Evolutionary conservation across 1,140 invertebrate species (phyloP).

Genomic region (Trichoplusia ni): DNA sequence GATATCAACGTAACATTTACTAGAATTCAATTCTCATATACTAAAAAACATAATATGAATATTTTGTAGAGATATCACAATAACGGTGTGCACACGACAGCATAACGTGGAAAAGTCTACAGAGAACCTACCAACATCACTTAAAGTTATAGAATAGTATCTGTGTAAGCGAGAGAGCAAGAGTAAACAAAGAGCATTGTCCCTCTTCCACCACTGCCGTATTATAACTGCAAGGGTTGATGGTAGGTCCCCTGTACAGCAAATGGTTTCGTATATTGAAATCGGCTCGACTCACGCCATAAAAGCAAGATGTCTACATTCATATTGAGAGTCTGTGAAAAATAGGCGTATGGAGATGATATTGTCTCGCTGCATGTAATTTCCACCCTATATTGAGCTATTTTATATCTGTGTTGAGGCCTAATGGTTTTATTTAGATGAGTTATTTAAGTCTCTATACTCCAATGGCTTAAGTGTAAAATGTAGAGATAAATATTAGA

Average conservation of each 20-base stretch:
- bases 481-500: no score
- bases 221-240: no score
- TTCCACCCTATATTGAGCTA: constrained; percentile 4
- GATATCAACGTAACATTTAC: background rate
- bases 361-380: constrained; percentile 14
- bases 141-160: no score
- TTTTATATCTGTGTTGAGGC: background rate
- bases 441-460: no score
- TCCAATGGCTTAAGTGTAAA: no score
- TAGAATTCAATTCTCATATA: background rate
- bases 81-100: constrained; percentile 44
- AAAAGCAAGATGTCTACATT: constrained; percentile 63
- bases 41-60: constrained; percentile 14
- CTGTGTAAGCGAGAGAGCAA: no score
- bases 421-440: background rate
- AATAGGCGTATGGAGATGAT: constrained; percentile 23
- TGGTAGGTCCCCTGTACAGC: no score
- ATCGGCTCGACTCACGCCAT: constrained; percentile 40
- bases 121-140: no score
- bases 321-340: constrained; percentile 43
- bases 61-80: constrained; percentile 15
- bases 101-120: constrained; percentile 39
- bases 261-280: constrained; percentile 54
- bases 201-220: no score
- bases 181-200: no score